Conservation (phyloP, 2,797 vertebrate species). For the Amblyraja radiata region DNA sequence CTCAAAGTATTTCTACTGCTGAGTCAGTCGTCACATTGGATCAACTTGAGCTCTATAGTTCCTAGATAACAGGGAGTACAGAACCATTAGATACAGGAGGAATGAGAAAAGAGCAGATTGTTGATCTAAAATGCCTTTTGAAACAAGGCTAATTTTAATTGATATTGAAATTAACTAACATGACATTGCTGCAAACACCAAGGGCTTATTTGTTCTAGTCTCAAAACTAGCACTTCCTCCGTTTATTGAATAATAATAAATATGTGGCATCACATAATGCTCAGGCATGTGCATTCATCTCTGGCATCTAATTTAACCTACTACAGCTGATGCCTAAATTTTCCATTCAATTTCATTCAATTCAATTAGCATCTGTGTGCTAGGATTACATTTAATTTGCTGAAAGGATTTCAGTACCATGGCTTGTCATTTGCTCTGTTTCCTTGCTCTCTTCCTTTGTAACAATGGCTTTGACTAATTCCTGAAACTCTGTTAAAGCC, state of each 20-base stretch:
- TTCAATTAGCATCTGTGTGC: constrained; percentile 22
- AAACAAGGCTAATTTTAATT: background rate
- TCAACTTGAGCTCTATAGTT: no score
- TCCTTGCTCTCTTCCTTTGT: no score
- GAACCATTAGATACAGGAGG: background rate
- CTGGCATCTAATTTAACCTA: background rate
- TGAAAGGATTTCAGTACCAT: constrained; percentile 28
- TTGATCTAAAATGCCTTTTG: background rate
- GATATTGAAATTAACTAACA: background rate
- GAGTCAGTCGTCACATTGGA: no score
- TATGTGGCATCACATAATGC: background rate
- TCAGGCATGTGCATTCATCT: background rate
- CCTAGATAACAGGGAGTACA: no score
- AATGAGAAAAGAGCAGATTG: background rate
- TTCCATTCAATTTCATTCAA: constrained; percentile 16
- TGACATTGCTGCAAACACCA: background rate
- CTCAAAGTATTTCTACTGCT: no score
- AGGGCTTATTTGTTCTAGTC: background rate
- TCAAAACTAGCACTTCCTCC: background rate
- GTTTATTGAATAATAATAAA: background rate
- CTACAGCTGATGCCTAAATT: constrained; percentile 13
- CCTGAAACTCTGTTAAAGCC: background rate
- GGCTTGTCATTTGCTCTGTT: background rate
- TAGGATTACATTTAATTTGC: constrained; percentile 35
- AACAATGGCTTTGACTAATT: background rate